Conservation (phyloP, 1,140 invertebrate species). For the Ceratina calcarata region DNA sequence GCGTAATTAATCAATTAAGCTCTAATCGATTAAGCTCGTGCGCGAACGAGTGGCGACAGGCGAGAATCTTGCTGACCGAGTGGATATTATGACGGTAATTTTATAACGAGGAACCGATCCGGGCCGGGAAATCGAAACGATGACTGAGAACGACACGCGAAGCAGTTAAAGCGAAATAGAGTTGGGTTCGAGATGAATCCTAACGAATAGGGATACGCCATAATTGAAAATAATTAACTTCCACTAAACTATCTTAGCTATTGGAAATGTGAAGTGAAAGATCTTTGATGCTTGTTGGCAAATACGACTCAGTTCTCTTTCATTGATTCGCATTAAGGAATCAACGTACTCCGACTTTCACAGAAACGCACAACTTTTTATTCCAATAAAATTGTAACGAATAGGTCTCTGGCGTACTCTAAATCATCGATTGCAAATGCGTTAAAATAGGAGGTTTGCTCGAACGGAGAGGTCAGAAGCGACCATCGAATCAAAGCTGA, state of each 20-base stretch:
- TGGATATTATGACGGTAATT: constrained; percentile 52
- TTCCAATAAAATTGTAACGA: too few relatives aligned
- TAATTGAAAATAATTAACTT: too few relatives aligned
- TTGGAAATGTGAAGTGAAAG: too few relatives aligned
- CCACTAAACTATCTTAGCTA: too few relatives aligned
- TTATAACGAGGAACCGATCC: constrained; percentile 52
- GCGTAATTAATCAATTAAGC: constrained; percentile 67
- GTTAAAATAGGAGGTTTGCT: neutral
- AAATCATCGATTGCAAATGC: too few relatives aligned
- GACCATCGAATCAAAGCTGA: constrained; percentile 70
- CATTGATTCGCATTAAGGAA: too few relatives aligned
- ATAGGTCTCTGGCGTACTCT: too few relatives aligned
- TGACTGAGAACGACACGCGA: constrained; percentile 6
- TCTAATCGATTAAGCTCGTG: constrained; percentile 21
- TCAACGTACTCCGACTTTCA: too few relatives aligned
- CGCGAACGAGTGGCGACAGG: constrained; percentile 29
- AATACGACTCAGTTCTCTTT: too few relatives aligned
- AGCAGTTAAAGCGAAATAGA: neutral
- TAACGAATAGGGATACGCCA: too few relatives aligned
- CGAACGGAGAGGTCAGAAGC: neutral
- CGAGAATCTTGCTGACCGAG: constrained; percentile 6
- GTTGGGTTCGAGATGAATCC: neutral
- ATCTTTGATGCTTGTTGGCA: too few relatives aligned
- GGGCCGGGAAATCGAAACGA: neutral
- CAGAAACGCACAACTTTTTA: too few relatives aligned